Evolutionary conservation across 2,113 vertebrate genomes (phyloP).

Genomic region (Apeltes quadracus): DNA sequence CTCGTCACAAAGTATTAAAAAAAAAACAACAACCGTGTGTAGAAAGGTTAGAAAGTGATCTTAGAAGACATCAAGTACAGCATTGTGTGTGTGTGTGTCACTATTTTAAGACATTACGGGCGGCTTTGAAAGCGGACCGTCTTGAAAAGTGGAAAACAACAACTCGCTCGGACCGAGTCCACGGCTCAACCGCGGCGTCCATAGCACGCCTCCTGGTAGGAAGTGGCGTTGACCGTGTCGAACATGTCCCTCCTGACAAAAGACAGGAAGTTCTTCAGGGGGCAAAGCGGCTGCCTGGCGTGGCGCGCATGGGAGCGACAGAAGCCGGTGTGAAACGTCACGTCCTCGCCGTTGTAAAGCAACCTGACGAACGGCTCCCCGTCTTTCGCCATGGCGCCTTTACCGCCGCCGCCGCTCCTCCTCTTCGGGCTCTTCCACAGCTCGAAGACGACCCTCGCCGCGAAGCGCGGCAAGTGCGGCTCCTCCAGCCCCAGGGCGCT

Average conservation of each 20-base stretch:
- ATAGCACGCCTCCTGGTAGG: conserved; percentile 91
- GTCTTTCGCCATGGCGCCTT: conserved; percentile 30
- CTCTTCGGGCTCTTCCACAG: conserved; percentile 86
- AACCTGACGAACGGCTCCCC: conserved; percentile 86
- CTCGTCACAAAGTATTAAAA: background rate
- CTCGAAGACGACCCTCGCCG: conserved; percentile 94
- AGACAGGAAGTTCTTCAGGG: conserved; percentile 88
- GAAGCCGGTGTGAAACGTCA: conserved; percentile 93
- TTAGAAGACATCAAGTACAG: conserved; percentile 12
- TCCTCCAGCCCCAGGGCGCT: conserved; percentile 91
- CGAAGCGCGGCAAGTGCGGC: conserved; percentile 92
- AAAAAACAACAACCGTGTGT: background rate
- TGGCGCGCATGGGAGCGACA: conserved; percentile 84
- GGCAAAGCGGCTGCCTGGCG: conserved; percentile 87
- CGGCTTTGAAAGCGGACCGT: conserved; percentile 42
- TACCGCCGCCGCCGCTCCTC: conserved; percentile 22
- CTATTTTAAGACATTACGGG: conserved; percentile 32
- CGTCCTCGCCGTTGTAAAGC: conserved; percentile 92
- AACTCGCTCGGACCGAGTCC: background rate
- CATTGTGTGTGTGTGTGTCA: conserved; percentile 3
- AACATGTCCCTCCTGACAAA: conserved; percentile 95
- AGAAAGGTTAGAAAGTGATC: conserved; percentile 31
- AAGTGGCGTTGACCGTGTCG: conserved; percentile 84
- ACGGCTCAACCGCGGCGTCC: conserved; percentile 43
- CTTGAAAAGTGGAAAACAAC: conserved; percentile 32